Percentiles rank a stretch among this genome's conserved stretches.
phyloP scores from a whole-genome alignment of 2,113 vertebrate genomes.

The Craseonycteris thonglongyai region DNA sequence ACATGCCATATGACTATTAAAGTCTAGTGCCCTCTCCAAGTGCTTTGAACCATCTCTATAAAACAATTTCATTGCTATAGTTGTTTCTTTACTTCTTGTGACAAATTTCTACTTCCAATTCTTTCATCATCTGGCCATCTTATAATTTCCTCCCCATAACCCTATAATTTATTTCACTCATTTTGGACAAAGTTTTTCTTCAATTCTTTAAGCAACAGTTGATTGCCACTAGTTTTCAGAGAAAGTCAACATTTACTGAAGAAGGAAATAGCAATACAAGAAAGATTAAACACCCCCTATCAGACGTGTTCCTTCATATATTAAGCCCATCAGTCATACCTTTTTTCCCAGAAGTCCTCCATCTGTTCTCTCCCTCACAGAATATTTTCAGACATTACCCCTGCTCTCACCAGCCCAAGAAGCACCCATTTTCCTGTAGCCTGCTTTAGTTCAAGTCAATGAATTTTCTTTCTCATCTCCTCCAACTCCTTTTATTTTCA shows the following conservation, averaged over 20 bases:
- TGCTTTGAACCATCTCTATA: neutral
- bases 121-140: neutral
- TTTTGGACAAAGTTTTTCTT: neutral
- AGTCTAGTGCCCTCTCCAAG: no score
- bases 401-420: neutral
- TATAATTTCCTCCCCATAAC: neutral
- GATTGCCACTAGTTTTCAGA: neutral
- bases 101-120: neutral
- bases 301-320: neutral
- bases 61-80: neutral
- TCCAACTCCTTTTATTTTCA: neutral
- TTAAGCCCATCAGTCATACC: neutral
- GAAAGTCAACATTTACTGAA: neutral
- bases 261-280: neutral
- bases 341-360: neutral
- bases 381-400: neutral
- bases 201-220: neutral
- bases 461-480: neutral
- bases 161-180: neutral
- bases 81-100: neutral
- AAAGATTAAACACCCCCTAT: neutral
- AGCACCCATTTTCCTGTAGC: neutral
- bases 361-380: neutral
- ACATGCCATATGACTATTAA: neutral
- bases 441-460: neutral